Base-by-base conservation (phyloP, 2,888 invertebrate genomes). In the Tinea pellionella region DNA sequence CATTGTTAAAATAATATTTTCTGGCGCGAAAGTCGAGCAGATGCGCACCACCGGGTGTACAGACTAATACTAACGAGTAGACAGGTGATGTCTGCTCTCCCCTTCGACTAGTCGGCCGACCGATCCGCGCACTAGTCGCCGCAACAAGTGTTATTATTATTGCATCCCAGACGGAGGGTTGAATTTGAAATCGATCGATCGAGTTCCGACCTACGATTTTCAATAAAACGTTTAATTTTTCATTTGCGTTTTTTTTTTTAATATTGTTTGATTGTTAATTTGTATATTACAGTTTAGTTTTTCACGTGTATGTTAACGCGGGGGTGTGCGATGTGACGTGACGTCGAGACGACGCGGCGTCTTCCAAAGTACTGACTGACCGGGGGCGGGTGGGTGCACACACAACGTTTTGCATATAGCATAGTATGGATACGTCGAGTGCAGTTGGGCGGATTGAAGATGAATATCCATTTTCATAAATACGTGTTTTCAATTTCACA, bases 31-130 rank as follows among this genome's bases (percentile, higher is more conserved):
- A 24, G 64, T 63, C 63, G 11, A 74, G 72, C 86, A 85, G 85
- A 85, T 85, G 85, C 79, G 80, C 73, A 62, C 64, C 75, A 78
- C 15, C 47, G 47, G 47, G 15, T 47, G 47, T 16, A 2, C 47
- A 11, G 4, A 24, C 53, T 8, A 24, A 24, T n/a, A 53, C 53
- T 53, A 16, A 51, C 13, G 3, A 2, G 16, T 12, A 66, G 81
- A 80, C 83, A 86, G 85, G 85, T 85, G 85, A 79, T 79, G 82
- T 81, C 81, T 79, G 77, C 13, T 37, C 53, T 60, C 61, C 37
- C 55, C 32, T 24, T 62, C 71, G 68, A 71, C 69, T 67, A 65
- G 66, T 71, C 63, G 65, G 60, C 58, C 65, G 71, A 74, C 68
- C 64, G 62, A 65, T 74, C 67, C 65, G 32, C 66, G 69, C 68